phyloP scores from a whole-genome alignment of 2,888 invertebrate species.

The Lasioglossum marginatum region DNA sequence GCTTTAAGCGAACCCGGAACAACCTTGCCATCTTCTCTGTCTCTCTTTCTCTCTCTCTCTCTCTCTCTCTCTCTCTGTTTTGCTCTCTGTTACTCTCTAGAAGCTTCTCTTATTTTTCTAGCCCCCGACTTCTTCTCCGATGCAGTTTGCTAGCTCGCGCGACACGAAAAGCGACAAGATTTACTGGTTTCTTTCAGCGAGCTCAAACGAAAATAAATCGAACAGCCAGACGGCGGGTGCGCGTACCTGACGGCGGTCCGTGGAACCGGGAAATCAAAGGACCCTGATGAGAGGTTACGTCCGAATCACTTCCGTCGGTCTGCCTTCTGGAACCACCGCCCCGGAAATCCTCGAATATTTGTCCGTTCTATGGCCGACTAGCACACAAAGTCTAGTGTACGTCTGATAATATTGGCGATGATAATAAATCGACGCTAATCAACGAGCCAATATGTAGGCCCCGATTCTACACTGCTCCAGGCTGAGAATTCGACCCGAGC shows the following conservation, averaged over 20 bases:
- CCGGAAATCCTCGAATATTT: background rate
- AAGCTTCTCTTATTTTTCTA: constrained; percentile 38
- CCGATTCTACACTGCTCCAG: background rate
- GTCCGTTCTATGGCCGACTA: background rate
- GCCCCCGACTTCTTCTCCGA: constrained; percentile 21
- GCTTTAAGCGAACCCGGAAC: constrained; percentile 20
- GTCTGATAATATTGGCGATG: constrained; percentile 2
- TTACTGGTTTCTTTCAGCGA: constrained; percentile 27
- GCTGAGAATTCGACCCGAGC: background rate
- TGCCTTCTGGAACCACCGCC: background rate
- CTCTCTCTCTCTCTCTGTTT: background rate
- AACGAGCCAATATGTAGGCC: background rate
- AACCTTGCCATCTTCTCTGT: constrained; percentile 1
- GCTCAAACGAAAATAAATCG: constrained; percentile 51
- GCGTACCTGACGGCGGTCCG: constrained; percentile 11
- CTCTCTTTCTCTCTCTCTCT: background rate
- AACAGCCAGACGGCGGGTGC: constrained; percentile 24
- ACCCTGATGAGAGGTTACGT: constrained; percentile 43
- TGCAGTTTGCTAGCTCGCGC: constrained; percentile 17
- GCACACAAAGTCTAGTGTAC: background rate
- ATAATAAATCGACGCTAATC: constrained; percentile 4
- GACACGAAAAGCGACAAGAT: constrained; percentile 47
- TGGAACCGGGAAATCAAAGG: constrained; percentile 37
- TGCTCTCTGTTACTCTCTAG: background rate
- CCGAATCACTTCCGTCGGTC: constrained; percentile 26